These are phyloP conservation scores for Orthonevra nobilis DNA, from an alignment of 2,888 invertebrate species.

Conservation along the genomic window DNA sequence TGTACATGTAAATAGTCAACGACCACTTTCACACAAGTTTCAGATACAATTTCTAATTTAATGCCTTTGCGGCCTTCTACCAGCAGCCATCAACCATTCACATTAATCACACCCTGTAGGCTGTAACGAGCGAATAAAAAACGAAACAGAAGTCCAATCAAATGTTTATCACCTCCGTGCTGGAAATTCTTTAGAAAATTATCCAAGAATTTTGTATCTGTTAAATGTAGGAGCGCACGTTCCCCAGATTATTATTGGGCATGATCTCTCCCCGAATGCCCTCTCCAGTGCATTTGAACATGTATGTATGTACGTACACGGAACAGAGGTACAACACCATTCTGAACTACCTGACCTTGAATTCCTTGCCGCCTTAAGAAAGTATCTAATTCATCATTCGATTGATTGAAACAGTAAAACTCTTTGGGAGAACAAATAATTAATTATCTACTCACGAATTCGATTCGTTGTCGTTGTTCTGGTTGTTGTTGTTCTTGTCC, in stretches of 20 bases:
- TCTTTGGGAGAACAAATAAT: constrained; percentile 56
- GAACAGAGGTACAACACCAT: too few species aligned
- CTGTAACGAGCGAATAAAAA: constrained; percentile 32
- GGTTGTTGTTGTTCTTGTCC: too few species aligned
- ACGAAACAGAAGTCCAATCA: constrained; percentile 52
- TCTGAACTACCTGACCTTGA: constrained; percentile 51
- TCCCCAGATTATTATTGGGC: constrained; percentile 27
- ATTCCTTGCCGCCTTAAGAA: constrained; percentile 25
- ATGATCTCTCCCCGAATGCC: not conserved
- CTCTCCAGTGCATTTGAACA: too few species aligned
- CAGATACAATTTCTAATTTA: constrained; percentile 10
- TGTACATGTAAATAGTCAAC: constrained; percentile 20
- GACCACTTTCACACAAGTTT: constrained; percentile 1
- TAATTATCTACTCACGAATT: constrained; percentile 65
- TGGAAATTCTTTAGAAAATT: constrained; percentile 44
- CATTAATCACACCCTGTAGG: constrained; percentile 61
- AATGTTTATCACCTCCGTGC: constrained; percentile 55
- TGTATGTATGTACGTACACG: too few species aligned
- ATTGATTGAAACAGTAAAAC: constrained; percentile 60
- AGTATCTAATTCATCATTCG: constrained; percentile 67
- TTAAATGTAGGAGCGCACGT: constrained; percentile 19
- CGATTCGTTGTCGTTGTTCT: constrained; percentile 7
- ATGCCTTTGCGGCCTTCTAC: too few species aligned
- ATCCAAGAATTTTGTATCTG: constrained; percentile 38
- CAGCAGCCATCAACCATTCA: too few species aligned